Base-by-base conservation (phyloP, 2,113 vertebrate species). In the Macquaria ambigua region DNA sequence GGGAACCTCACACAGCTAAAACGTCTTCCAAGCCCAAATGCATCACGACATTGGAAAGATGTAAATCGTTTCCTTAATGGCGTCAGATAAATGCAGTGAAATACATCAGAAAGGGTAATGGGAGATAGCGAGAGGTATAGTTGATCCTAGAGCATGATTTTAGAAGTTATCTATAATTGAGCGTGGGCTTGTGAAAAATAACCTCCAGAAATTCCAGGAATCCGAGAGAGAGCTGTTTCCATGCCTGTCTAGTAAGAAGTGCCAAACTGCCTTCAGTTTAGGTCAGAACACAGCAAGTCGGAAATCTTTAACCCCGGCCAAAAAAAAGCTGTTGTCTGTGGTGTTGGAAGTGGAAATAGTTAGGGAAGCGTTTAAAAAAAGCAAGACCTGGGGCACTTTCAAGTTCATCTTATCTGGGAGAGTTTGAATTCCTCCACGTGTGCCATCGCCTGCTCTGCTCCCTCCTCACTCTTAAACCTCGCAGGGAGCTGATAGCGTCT, bases 401-500 rank as follows among this genome's bases (percentile, higher is more conserved):
- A 90, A 92, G 84, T 89, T 31, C 28, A 28, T 83, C 83, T 92
- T 91, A 94, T 93, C 86, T 88, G 84, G 59, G 82, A 71, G 87
- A 87, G 83, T 74, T 86, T 81, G 88, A 91, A 94, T 95, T 94
- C 92, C 92, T 94, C 77, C 86, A 77, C 63, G 73, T 93, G 87
- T 88, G 87, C 91, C 90, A 80, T 89, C 70, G 67, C 87, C 89
- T 82, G 87, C 85, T 83, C 84, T 70, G 72, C 81, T 90, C 74
- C 72, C 78, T 79, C 63, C 64, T 89, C 79, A 63, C 56, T 75
- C 70, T 74, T 86, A 79, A 83, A 81, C 84, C 90, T 82, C 5
- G 12, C 79, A 31, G 79, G 16, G 73, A 69, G 91, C 79, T 92
- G 92, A 92, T 94, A 92, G 82, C 67, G 90, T 92, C 87, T 94